phyloP scores from a whole-genome alignment of 2,888 invertebrate genomes.

The Melangyna quadrimaculata region DNA sequence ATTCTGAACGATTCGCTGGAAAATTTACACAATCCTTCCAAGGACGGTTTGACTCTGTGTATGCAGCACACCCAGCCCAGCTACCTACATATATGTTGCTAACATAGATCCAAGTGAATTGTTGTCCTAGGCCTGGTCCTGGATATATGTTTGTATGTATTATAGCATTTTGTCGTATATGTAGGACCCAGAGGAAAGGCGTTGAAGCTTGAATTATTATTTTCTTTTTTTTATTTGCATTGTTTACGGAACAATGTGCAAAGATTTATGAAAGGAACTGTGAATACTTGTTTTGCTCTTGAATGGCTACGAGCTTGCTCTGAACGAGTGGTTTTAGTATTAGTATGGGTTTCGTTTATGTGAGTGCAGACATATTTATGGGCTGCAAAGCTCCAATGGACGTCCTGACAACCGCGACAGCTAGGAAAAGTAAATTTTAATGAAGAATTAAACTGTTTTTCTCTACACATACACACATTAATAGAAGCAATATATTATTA shows the following conservation, averaged over 20 bases:
- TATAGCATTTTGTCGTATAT: not conserved
- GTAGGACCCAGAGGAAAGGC: conserved; percentile 36
- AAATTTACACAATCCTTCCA: conserved; percentile 62
- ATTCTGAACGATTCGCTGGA: conserved; percentile 44
- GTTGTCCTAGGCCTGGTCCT: conserved; percentile 45
- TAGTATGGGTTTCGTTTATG: not conserved
- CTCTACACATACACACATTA: not conserved
- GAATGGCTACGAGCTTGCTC: conserved; percentile 16
- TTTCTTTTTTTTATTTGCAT: conserved; percentile 24
- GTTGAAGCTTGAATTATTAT: conserved; percentile 65
- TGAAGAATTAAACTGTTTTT: conserved; percentile 43
- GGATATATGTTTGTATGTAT: not conserved
- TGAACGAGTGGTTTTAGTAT: not conserved
- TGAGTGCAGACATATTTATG: not conserved
- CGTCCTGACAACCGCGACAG: conserved; percentile 11
- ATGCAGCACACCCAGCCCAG: not conserved
- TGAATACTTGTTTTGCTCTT: conserved; percentile 65
- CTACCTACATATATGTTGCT: too few relatives aligned
- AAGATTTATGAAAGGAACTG: conserved; percentile 68
- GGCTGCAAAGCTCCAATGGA: not conserved
- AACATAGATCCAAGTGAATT: conserved; percentile 38
- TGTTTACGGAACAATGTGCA: conserved; percentile 57
- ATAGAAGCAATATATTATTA: not conserved
- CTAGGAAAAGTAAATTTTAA: conserved; percentile 23
- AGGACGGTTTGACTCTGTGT: conserved; percentile 32